Conservation (phyloP, 2,113 vertebrate species). For the Pseudopodoces humilis region DNA sequence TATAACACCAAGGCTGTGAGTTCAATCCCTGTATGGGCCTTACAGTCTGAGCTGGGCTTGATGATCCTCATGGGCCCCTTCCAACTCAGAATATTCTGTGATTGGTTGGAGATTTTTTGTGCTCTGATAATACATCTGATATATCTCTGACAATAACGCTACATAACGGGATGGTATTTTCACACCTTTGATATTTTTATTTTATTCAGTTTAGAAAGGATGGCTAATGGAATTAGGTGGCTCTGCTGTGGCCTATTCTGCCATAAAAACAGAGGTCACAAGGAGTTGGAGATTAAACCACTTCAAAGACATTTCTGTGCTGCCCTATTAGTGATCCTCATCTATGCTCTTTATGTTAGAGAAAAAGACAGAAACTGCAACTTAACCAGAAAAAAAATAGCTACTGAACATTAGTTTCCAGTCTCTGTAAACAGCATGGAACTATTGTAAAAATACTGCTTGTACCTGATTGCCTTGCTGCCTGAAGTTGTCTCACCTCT, state of each 20-base stretch:
- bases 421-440: not conserved
- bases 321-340: not conserved
- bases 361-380: not conserved
- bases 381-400: not conserved
- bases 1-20: not conserved
- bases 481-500: not conserved
- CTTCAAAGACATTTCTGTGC: not conserved
- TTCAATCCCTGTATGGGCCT: too few species aligned
- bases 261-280: not conserved
- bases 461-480: not conserved
- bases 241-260: not conserved
- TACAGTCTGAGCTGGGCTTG: not conserved
- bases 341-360: not conserved
- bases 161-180: not conserved
- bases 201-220: not conserved
- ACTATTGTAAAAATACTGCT: not conserved
- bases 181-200: not conserved
- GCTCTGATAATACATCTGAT: not conserved
- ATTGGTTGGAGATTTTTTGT: not conserved
- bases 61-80: accelerated
- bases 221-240: not conserved
- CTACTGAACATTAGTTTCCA: not conserved
- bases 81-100: not conserved
- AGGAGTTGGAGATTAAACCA: not conserved
- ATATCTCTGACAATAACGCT: not conserved